phyloP scores from a whole-genome alignment of 1,140 invertebrate species.

The Drosophila prosaltans region DNA sequence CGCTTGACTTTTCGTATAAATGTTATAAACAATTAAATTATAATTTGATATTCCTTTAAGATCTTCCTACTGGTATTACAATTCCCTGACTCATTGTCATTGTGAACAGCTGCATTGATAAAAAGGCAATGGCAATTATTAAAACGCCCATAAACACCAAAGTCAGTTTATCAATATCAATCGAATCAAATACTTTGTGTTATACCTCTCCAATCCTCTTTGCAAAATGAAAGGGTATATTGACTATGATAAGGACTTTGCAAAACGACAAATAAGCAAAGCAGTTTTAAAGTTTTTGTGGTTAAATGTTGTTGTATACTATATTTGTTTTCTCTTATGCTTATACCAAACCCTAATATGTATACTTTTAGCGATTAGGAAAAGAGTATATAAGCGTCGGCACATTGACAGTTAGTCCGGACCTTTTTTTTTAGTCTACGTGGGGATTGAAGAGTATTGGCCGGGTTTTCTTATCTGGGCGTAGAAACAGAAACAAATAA shows the following conservation, averaged over 20 bases:
- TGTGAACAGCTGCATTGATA: conserved; percentile 44
- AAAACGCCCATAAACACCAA: conserved; percentile 52
- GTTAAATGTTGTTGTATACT: not conserved
- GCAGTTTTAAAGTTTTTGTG: too few species aligned
- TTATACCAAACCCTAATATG: too few species aligned
- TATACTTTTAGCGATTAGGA: not conserved
- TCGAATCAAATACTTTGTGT: conserved; percentile 14
- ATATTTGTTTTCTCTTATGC: too few species aligned
- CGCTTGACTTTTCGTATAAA: too few species aligned
- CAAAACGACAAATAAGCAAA: not conserved
- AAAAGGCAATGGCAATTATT: conserved; percentile 25
- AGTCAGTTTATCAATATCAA: conserved; percentile 61
- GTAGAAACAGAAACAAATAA: conserved; percentile 26
- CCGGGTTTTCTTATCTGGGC: conserved; percentile 37
- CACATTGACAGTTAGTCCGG: not conserved
- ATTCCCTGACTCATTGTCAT: not conserved
- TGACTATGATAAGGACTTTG: not conserved
- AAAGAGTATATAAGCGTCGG: not conserved
- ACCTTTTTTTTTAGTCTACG: conserved; percentile 1
- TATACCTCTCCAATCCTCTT: not conserved
- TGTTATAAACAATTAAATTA: too few species aligned
- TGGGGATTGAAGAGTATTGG: conserved; percentile 1
- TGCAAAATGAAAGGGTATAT: not conserved
- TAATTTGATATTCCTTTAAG: not conserved
- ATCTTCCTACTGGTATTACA: not conserved